A percentile compares a stretch with the other conserved stretches of the same genome.
Conservation (phyloP, 2,113 vertebrate genomes). For the Erythrocebus patas region DNA sequence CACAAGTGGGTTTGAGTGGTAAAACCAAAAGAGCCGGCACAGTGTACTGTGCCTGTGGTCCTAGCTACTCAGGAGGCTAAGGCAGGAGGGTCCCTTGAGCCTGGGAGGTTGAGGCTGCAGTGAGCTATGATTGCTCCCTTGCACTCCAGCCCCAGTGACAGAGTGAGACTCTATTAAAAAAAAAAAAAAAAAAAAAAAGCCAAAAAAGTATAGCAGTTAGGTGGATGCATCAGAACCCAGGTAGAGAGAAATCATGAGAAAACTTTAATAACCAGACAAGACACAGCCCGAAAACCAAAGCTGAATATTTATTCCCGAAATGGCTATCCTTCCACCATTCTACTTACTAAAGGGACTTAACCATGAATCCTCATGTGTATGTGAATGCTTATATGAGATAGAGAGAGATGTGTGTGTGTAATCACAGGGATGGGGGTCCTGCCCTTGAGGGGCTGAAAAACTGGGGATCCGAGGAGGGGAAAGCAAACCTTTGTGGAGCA, state of each 20-base stretch:
- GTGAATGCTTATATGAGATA: neutral
- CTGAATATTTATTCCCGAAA: neutral
- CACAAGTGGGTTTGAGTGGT: neutral
- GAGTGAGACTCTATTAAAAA: no score
- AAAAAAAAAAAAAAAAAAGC: neutral
- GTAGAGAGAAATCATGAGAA: neutral
- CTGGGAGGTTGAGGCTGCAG: neutral
- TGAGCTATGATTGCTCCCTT: neutral
- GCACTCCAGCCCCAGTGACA: neutral
- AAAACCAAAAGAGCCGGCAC: neutral
- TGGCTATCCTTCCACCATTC: neutral
- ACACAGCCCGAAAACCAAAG: neutral
- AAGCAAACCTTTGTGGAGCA: neutral
- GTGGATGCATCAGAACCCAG: neutral
- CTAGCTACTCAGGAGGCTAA: neutral
- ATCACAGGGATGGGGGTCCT: neutral
- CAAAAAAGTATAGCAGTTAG: neutral
- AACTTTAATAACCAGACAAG: neutral
- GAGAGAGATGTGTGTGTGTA: neutral
- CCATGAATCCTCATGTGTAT: neutral
- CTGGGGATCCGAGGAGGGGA: neutral
- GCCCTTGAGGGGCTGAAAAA: neutral
- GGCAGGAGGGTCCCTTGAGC: neutral
- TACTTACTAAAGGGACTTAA: neutral
- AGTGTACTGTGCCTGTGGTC: neutral